These are phyloP conservation scores for Drosophila anceps DNA, from an alignment of 2,888 invertebrate species.

Conservation along the genomic window DNA sequence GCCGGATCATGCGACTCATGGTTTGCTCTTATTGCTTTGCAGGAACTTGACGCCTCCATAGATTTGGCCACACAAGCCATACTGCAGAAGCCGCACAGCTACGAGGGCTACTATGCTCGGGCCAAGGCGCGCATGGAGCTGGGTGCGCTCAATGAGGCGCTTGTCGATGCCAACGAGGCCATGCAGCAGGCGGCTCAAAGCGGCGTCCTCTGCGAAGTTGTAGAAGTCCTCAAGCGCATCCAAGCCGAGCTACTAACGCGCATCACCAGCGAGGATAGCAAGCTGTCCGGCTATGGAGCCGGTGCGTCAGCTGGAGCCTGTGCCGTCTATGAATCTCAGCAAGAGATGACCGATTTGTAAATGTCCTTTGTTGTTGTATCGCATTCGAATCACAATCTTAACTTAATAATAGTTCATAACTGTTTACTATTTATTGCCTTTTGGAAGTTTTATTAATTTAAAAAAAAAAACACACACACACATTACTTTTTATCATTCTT, in stretches of 20 bases:
- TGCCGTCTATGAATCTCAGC: slow-evolving; percentile 77
- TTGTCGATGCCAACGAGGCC: slow-evolving; percentile 93
- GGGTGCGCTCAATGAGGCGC: slow-evolving; percentile 90
- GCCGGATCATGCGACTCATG: not conserved
- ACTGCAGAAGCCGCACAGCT: slow-evolving; percentile 93
- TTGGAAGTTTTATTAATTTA: slow-evolving; percentile 55
- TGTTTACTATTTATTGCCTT: slow-evolving; percentile 58
- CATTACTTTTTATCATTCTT: slow-evolving; percentile 36
- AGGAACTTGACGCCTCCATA: slow-evolving; percentile 94
- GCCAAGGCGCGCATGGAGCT: slow-evolving; percentile 94
- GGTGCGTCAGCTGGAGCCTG: slow-evolving; percentile 38
- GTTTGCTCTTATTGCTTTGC: slow-evolving; percentile 62
- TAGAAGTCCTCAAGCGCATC: slow-evolving; percentile 83
- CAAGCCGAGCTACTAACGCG: slow-evolving; percentile 82
- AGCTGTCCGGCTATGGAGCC: slow-evolving; percentile 31
- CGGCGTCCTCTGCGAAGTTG: slow-evolving; percentile 82
- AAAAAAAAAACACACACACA: no score
- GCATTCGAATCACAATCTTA: slow-evolving; percentile 53
- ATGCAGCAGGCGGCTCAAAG: slow-evolving; percentile 84
- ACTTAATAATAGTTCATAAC: slow-evolving; percentile 44
- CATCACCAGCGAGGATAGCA: slow-evolving; percentile 76
- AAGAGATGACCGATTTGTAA: slow-evolving; percentile 84
- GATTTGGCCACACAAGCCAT: slow-evolving; percentile 95
- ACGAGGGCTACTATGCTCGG: slow-evolving; percentile 96
- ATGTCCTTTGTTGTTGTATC: slow-evolving; percentile 58